A percentile compares a stretch with the other conserved stretches of the same genome.
These are phyloP conservation scores for Parasteatoda tepidariorum DNA, from an alignment of 1,140 invertebrate species.

Conservation along the genomic window DNA sequence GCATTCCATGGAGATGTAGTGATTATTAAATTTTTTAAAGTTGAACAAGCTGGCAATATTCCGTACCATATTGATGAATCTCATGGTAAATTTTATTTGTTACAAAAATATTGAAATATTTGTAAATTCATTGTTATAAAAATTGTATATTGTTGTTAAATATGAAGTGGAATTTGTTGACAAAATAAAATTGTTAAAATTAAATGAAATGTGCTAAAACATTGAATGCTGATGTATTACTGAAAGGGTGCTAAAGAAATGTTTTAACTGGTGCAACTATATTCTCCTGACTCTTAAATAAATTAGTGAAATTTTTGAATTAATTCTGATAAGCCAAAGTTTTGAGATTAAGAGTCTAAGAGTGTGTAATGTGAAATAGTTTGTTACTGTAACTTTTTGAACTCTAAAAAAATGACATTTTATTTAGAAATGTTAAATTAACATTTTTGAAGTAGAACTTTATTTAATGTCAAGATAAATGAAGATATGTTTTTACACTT, in stretches of 20 bases:
- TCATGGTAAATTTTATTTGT: background rate
- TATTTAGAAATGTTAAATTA: constrained; percentile 20
- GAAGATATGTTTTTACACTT: background rate
- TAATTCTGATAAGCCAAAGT: constrained; percentile 34
- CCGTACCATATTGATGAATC: background rate
- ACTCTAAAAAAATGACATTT: constrained; percentile 31
- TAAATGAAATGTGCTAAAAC: background rate
- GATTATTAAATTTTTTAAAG: too few relatives aligned
- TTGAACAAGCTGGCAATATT: too few relatives aligned
- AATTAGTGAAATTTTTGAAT: constrained; percentile 38
- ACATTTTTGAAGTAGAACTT: background rate
- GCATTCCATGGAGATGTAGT: too few relatives aligned
- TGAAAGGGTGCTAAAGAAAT: constrained; percentile 31
- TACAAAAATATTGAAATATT: background rate
- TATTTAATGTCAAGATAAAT: background rate
- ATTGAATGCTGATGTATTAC: background rate
- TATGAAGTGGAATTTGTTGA: background rate
- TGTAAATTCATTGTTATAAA: background rate
- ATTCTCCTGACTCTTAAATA: background rate
- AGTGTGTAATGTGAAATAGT: constrained; percentile 35
- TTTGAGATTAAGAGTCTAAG: constrained; percentile 9
- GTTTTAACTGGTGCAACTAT: constrained; percentile 27
- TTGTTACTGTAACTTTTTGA: constrained; percentile 27
- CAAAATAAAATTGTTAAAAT: background rate
- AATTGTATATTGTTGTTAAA: too few relatives aligned